Base-by-base conservation (phyloP, 2,113 vertebrate species). In the Nestor notabilis region DNA sequence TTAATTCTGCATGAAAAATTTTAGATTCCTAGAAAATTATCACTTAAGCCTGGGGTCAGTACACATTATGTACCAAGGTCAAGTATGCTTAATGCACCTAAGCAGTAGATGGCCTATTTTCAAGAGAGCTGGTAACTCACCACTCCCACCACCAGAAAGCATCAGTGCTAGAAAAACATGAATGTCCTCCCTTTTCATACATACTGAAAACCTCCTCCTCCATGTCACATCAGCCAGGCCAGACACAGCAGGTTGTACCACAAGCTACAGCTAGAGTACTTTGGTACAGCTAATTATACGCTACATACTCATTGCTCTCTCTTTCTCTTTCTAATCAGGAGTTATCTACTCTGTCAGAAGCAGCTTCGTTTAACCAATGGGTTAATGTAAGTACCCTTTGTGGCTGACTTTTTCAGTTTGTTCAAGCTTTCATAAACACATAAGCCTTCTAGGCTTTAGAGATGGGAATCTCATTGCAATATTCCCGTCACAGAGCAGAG, bases 301-400 rank as follows among this genome's bases (percentile, higher is more conserved):
- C 66, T 49, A 12, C 7, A 18, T 79, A 83, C 64, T 91, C 86
- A 87, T 44, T 86, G 7, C 19, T 78, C n/a, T 95, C 41, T 69
- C 70, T 93, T 66, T 70, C 72, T 90, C 44, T 85, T 63, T 94
- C 50, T 80, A 64, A 95, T 49, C 97, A 99, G 99, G 99, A 99
- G 93, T 68, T 99, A 89, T 97, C 97, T 50, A 66, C 78, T 41
- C 95, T 99, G n/a, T 97, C 98, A 7, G 97, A 98, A 24, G 98
- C 98, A 72, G 95, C 97, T 21, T 92, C 97, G 39, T 99, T 99
- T 98, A 97, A 97, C 95, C 97, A 98, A 2, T 99, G 98, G 99
- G 94, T 98, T 44, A 95, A 95, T 8, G 99, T 99, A 97, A 99
- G 99, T 99, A 96, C 39, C 41, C 25, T 83, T 85, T 1, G 1